Evolutionary conservation across 2,797 vertebrate genomes (phyloP).

Genomic region (Nyctalus aviator): DNA sequence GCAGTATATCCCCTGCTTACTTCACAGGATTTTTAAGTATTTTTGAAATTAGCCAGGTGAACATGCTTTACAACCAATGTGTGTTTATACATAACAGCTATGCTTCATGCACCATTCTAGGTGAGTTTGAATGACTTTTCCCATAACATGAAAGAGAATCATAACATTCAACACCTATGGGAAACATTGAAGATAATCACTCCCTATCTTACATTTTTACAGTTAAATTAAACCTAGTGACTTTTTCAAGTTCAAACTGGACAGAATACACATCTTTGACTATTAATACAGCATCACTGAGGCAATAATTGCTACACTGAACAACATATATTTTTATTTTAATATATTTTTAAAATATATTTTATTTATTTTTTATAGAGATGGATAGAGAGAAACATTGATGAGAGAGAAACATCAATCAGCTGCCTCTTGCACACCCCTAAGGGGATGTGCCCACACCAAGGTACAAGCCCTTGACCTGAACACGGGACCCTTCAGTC

Average conservation of each 20-base stretch:
- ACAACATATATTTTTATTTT: background rate
- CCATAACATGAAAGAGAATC: background rate
- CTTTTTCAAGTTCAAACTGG: background rate
- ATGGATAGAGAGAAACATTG: too few relatives aligned
- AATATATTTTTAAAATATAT: background rate
- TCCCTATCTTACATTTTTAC: background rate
- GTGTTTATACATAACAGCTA: background rate
- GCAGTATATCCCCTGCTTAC: background rate
- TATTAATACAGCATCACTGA: background rate
- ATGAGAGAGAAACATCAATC: too few relatives aligned
- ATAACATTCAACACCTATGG: background rate
- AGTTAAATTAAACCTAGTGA: background rate
- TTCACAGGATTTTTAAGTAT: background rate
- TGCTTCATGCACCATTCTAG: background rate
- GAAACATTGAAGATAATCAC: background rate
- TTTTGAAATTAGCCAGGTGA: background rate
- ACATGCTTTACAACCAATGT: background rate
- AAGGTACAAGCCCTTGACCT: too few relatives aligned
- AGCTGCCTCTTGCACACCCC: too few relatives aligned
- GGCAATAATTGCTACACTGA: background rate
- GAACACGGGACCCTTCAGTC: too few relatives aligned
- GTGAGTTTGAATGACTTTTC: background rate
- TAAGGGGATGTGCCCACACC: too few relatives aligned
- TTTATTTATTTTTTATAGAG: too few relatives aligned
- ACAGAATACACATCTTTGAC: background rate